Evolutionary conservation across 2,888 invertebrate genomes (phyloP), one percentile per base, ranked within the genome.

Genomic region (Caenorhabditis wallacei): DNA sequence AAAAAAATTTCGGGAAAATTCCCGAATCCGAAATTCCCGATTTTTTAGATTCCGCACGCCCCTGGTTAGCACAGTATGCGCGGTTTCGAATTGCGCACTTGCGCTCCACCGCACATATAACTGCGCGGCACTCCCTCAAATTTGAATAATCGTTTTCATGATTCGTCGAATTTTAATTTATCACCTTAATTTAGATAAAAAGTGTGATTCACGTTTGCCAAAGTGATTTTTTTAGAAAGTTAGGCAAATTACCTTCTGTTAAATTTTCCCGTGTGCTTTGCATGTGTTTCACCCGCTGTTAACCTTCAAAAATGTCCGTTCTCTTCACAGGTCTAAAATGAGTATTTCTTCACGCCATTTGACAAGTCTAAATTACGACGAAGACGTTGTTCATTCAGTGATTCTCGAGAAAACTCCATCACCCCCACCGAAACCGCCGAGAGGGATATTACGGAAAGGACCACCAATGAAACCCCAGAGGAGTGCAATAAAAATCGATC

Each of bases 401-500:
- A 48, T 74, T 26, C 35, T 46, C 11, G 81, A 82, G 20, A 57
- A 70, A 2, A 81, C 82, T 11, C 76, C 74, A 0, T 69, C 75
- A n/a, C 79, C 84, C 4, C 84, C 84, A 26, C 71, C 80, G 37
- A 84, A 84, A 54, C 84, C 84, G 16, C 80, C 80, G 24, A 51
- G 84, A 53, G 84, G 84, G 8, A 57, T 80, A 22, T 18, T 76
- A 37, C 59, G 84, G 3, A 68, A 76, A 68, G 46, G 40, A n/a
- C 54, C 84, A n/a, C 84, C 84, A 2, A 71, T 84, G 76, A 84
- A 84, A 26, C 84, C 84, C 22, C 80, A 71, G 57, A 35, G 84
- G 43, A 71, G 76, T n/a, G 71, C 75, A 2, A 2, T 84, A 0
- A 70, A 63, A 57, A 80, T 84, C 37, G 84, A 84, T n/a, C 80